Evolutionary conservation across 1,140 invertebrate species (phyloP), one percentile per base, ranked within the genome.

Genomic region (Anagrus nilaparvatae): DNA sequence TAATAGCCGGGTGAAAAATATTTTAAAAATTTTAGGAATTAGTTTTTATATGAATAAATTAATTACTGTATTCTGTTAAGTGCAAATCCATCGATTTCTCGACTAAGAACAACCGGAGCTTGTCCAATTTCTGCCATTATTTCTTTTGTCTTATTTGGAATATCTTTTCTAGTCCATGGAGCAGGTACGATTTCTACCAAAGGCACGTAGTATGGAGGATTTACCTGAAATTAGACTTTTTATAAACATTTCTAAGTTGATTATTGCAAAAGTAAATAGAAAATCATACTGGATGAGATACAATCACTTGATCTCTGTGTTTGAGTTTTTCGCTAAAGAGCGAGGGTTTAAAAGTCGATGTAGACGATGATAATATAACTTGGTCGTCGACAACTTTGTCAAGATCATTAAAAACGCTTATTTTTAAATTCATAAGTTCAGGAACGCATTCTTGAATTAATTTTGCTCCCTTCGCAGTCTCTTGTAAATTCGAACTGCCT

Each of bases 191-290:
- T 74, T 72, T 97, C 94, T 2, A 96, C 87, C 21, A 97, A 65
- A 1, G 90, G 91, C 7, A 95, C 82, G 61, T 92, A 97, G 59
- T 97, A 96, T 0, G 93, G 93, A 31, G 94, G 94, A 68, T 97
- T 97, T 1, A 96, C 75, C 80, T 83, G 16, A 44, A 24, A 46
- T 43, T 35, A 14, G 12, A 14, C 19, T 24, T 2, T 32, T 10
- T 10, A 34, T 38, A 17, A 32, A 36, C n/a, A 9, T 16, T 36
- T 13, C 16, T 20, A 2, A 20, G 27, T 38, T 39, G 29, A 17
- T 14, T 36, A 28, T 10, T 13, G 10, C 10, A 16, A 31, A n/a
- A 45, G 30, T 16, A n/a, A 47, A 35, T 16, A 41, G 23, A 27
- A 19, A 33, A 29, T 58, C 74, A 63, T 67, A 84, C 90, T 23